Conservation (phyloP, 2,888 invertebrate species). For the Drosophila austrosaltans region DNA sequence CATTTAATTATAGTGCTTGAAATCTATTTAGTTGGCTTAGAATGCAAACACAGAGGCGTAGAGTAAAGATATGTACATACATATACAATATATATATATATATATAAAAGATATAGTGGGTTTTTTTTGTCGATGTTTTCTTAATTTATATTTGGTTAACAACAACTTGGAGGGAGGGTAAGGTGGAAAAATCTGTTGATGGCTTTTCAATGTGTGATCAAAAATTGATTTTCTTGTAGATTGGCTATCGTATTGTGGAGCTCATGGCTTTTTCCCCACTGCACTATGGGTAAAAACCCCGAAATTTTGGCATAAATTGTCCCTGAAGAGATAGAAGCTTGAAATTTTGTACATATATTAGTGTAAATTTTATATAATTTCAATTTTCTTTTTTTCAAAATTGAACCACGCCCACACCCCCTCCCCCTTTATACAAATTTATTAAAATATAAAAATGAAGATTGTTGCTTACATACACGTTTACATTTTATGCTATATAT, state of each 20-base stretch:
- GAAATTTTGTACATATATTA: too few species aligned
- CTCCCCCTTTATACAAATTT: too few species aligned
- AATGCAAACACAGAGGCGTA: not conserved
- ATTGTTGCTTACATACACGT: too few species aligned
- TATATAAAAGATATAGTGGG: not conserved
- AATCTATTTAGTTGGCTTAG: constrained; percentile 50
- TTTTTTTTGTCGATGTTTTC: not conserved
- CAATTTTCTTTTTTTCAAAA: too few species aligned
- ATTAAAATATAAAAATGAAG: too few species aligned
- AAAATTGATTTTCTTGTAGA: constrained; percentile 61
- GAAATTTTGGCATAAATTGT: too few species aligned
- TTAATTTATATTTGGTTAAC: constrained; percentile 1
- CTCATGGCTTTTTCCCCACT: constrained; percentile 59
- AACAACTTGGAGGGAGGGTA: constrained; percentile 8
- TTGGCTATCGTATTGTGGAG: constrained; percentile 46
- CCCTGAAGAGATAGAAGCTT: too few species aligned
- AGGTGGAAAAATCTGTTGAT: constrained; percentile 27
- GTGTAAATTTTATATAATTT: too few species aligned
- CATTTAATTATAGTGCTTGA: constrained; percentile 72
- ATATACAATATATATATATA: not conserved
- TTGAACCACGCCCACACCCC: too few species aligned
- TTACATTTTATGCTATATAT: too few species aligned
- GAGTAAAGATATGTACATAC: too few species aligned
- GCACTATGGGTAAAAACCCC: too few species aligned
- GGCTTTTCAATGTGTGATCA: constrained; percentile 38